These are phyloP conservation scores for Cacatua alba DNA, from an alignment of 2,113 vertebrate species.

Conservation along the genomic window DNA sequence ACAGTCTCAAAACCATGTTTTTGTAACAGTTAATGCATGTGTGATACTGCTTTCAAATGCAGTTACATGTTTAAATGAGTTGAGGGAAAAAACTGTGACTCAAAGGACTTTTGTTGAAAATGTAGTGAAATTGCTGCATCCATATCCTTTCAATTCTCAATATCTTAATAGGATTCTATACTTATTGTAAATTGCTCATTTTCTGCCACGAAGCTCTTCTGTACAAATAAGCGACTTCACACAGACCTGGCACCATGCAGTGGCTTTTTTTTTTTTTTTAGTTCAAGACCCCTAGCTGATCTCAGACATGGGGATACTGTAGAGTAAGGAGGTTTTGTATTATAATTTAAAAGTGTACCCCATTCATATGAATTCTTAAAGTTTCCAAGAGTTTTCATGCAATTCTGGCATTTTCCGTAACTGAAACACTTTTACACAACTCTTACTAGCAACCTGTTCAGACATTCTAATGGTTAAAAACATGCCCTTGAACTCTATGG, in stretches of 20 bases:
- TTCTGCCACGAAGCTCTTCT: neutral
- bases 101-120: neutral
- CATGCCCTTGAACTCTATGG: neutral
- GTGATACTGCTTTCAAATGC: conserved; percentile 25
- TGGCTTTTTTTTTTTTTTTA: neutral
- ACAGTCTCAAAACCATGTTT: conserved; percentile 8
- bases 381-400: neutral
- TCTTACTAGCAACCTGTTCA: neutral
- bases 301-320: neutral
- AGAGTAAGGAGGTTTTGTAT: neutral
- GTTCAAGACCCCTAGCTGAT: neutral
- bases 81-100: conserved; percentile 33
- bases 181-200: neutral
- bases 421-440: neutral
- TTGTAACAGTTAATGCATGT: neutral
- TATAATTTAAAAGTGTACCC: neutral
- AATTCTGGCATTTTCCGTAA: neutral
- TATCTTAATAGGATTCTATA: neutral
- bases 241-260: neutral
- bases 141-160: neutral
- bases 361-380: neutral
- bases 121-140: neutral
- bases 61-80: conserved; percentile 1
- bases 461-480: neutral
- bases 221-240: neutral